A percentile compares a stretch with the other conserved stretches of the same genome.
Evolutionary conservation across 37 sponge, comb jelly and placozoan species (phyloP).

Genomic region (Haliclona indistincta): DNA sequence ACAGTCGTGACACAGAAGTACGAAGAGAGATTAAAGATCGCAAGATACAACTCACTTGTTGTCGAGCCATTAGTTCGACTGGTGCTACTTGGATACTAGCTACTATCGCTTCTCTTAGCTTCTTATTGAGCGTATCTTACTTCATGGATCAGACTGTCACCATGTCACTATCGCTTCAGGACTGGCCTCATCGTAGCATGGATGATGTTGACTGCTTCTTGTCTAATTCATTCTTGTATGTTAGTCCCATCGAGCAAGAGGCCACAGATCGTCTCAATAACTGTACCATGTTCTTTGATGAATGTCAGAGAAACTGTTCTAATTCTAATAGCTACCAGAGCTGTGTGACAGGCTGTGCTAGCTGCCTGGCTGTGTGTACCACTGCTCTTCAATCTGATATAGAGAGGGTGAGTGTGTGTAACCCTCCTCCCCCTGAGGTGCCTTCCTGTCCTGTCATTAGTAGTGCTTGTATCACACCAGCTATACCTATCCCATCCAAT

Average conservation of each 20-base stretch:
- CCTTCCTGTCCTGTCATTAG: no score
- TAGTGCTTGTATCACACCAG: no score
- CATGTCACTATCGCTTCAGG: background rate
- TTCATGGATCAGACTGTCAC: constrained; percentile 34
- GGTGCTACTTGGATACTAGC: constrained; percentile 39
- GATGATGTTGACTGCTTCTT: constrained; percentile 30
- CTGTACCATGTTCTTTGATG: no score
- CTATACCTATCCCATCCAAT: no score
- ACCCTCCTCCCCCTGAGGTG: no score
- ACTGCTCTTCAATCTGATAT: no score
- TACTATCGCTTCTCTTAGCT: constrained; percentile 11
- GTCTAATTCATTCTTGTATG: background rate
- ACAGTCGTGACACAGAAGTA: background rate
- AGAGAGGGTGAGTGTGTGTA: no score
- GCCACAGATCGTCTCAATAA: background rate
- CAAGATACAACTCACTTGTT: background rate
- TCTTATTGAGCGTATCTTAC: constrained; percentile 36
- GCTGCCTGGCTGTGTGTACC: no score
- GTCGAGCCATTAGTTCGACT: background rate
- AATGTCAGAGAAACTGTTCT: no score
- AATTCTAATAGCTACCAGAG: no score
- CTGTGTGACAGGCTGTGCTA: no score
- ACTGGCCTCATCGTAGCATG: background rate
- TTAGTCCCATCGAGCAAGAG: constrained; percentile 2
- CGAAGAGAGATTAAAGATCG: background rate